Conservation (phyloP, 2,113 vertebrate genomes). For the Bombycilla garrulus region DNA sequence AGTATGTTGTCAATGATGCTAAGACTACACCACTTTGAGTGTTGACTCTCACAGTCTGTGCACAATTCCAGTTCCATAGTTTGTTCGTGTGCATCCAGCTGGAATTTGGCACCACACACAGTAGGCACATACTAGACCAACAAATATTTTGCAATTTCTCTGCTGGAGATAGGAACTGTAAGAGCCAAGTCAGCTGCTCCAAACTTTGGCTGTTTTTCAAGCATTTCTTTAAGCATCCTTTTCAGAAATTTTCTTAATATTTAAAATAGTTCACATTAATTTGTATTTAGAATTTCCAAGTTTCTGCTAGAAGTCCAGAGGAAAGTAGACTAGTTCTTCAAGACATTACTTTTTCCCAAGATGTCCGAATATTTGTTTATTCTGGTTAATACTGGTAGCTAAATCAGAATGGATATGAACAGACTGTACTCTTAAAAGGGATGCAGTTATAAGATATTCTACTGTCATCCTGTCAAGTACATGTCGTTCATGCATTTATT, state of each 20-base stretch:
- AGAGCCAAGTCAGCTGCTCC: not conserved
- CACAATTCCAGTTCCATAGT: not conserved
- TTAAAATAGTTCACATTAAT: not conserved
- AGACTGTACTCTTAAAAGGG: not conserved
- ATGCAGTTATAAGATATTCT: not conserved
- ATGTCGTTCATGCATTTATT: not conserved
- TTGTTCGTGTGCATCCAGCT: not conserved
- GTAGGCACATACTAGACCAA: not conserved
- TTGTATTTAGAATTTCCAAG: not conserved
- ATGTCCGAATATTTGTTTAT: not conserved
- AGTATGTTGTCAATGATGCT: rapidly evolving
- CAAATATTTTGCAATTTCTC: not conserved
- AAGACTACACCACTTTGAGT: not conserved
- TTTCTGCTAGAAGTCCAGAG: not conserved
- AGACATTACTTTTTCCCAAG: not conserved
- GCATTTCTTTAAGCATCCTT: not conserved
- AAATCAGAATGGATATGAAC: not conserved
- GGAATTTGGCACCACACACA: not conserved
- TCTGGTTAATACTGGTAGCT: not conserved
- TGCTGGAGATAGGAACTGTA: not conserved
- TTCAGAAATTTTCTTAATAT: not conserved
- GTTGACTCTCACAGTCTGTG: not conserved
- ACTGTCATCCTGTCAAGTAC: not conserved
- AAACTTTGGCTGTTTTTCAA: not conserved
- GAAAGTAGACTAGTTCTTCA: not conserved